A percentile compares a stretch with the other conserved stretches of the same genome.
These are phyloP conservation scores for Hyaena hyaena DNA, from an alignment of 2,113 vertebrate species.

Conservation along the genomic window DNA sequence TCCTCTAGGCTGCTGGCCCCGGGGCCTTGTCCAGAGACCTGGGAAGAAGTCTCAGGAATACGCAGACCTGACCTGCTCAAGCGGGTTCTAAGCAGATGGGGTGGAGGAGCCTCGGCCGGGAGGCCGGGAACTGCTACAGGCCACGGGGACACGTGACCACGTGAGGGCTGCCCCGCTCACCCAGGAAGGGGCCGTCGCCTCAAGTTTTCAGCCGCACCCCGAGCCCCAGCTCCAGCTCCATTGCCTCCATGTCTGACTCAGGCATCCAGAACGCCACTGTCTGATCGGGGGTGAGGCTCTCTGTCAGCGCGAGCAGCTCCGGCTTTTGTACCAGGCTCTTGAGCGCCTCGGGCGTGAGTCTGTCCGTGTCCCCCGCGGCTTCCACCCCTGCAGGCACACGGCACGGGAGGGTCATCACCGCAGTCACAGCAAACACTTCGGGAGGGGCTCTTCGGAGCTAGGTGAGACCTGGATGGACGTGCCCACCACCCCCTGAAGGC, in stretches of 20 bases:
- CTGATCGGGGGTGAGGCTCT: slow-evolving; percentile 83
- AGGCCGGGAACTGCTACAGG: neutral
- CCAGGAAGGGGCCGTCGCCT: slow-evolving; percentile 92
- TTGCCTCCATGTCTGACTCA: slow-evolving; percentile 88
- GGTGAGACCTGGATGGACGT: neutral
- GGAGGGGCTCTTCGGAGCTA: neutral
- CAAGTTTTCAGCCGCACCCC: slow-evolving; percentile 90
- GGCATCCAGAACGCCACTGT: slow-evolving; percentile 91
- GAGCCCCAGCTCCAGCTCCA: slow-evolving; percentile 89
- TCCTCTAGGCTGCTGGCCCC: neutral
- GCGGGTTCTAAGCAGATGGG: neutral
- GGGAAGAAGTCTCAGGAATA: neutral
- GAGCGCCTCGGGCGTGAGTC: slow-evolving; percentile 85
- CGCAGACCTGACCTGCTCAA: neutral
- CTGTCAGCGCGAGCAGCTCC: slow-evolving; percentile 87
- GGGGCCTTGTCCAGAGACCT: neutral
- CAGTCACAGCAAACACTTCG: rapidly evolving
- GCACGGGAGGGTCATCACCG: rapidly evolving
- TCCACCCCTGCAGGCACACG: slow-evolving; percentile 87
- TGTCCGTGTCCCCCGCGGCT: slow-evolving; percentile 89
- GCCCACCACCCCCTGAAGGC: neutral
- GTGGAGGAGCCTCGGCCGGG: no score
- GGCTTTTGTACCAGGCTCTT: slow-evolving; percentile 85
- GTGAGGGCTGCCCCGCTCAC: slow-evolving; percentile 80
- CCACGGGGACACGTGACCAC: slow-evolving; percentile 79